Base-by-base conservation (phyloP, 2,797 vertebrate genomes). In the Periophthalmus magnuspinnatus region DNA sequence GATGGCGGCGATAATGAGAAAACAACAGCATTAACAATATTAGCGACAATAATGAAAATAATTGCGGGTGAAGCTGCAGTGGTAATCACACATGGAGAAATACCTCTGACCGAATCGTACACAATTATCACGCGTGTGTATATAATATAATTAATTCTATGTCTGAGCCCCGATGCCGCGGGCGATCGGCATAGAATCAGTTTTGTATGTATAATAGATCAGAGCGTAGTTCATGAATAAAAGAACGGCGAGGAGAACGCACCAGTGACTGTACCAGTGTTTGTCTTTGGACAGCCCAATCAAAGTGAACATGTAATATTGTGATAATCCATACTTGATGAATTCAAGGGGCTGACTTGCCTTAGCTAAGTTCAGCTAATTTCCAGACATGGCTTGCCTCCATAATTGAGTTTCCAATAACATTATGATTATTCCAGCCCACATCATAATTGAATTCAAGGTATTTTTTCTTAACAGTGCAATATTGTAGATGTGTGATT, bases 401-500 rank as follows among this genome's bases (percentile, higher is more conserved):
- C 91, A 90, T 98, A 99, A 99, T 99, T 98, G 97, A 98, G 96
- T 99, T 99, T 98, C 95, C 97, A 99, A 99, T 99, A 98, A 98
- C 96, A 97, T 99, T 98, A 98, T 97, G 97, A 99, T 98, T 98
- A 98, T 99, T 98, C 95, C 91, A 91, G 89, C 92, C 93, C 95
- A 95, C 97, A 94, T 95, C 95, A 96, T 98, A 99, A 99, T 98
- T 99, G 95, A 98, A 99, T 99, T 96, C 94, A 95, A 94, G 94
- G 94, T 98, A 95, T 89, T 97, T 97, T 96, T 96, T 86, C 89
- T 91, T 97, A 98, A 97, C 96, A 95, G 95, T 94, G 96, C 95
- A 98, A 97, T 98, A 98, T 97, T 95, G 94, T 96, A 95, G 95
- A 97, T 96, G 94, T 97, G 95, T 96, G 95, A 97, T 97, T 96